Evolutionary conservation across 2,113 vertebrate species (phyloP).

Genomic region (Calonectris borealis): DNA sequence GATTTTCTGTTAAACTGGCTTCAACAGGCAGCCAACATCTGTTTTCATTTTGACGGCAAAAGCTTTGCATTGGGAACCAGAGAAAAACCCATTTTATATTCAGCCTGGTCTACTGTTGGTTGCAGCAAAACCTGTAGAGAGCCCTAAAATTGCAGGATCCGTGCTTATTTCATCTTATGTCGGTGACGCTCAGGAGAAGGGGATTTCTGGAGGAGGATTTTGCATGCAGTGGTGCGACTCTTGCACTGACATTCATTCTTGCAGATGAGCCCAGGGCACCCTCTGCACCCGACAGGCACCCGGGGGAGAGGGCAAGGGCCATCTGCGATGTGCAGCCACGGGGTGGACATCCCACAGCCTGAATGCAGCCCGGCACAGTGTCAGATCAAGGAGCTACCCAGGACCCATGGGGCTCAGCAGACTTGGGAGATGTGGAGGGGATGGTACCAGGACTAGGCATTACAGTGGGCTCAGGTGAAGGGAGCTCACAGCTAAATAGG

Average conservation of each 20-base stretch:
- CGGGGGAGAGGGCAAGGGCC: neutral
- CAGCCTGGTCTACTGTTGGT: neutral
- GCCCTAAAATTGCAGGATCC: neutral
- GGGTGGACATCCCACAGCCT: neutral
- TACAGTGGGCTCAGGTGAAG: neutral
- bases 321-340: rapidly evolving
- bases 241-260: neutral
- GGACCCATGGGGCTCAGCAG: neutral
- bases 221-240: neutral
- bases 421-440: neutral
- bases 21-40: neutral
- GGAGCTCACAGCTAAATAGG: neutral
- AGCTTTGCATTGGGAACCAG: neutral
- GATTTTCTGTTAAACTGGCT: neutral
- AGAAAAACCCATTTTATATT: neutral
- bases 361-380: neutral
- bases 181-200: neutral
- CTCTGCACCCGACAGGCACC: neutral
- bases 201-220: neutral
- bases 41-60: neutral
- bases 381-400: neutral
- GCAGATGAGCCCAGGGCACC: neutral
- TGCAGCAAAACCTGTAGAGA: slow-evolving; percentile 15
- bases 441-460: rapidly evolving
- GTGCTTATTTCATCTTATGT: neutral